phyloP scores from a whole-genome alignment of 2,113 vertebrate species.

The Hystrix cristata region DNA sequence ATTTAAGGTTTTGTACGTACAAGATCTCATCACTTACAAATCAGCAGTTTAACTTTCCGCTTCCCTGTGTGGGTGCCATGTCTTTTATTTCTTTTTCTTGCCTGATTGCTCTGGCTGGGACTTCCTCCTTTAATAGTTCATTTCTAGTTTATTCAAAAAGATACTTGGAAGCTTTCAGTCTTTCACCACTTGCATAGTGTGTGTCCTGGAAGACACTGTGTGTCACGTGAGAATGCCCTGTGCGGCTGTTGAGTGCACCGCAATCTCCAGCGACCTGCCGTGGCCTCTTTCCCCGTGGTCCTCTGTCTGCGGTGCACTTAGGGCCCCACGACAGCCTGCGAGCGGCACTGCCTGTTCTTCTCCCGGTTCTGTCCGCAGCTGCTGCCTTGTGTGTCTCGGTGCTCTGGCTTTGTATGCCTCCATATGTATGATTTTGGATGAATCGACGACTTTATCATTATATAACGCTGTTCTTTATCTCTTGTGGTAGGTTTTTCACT shows the following conservation, averaged over 20 bases:
- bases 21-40: not conserved
- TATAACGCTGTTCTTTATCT: not conserved
- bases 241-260: not conserved
- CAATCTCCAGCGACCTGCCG: not conserved
- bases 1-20: not conserved
- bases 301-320: not conserved
- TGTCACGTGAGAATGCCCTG: not conserved
- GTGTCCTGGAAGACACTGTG: not conserved
- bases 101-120: not conserved
- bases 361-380: not conserved
- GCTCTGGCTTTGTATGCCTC: not conserved
- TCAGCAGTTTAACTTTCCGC: not conserved
- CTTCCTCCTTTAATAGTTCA: not conserved
- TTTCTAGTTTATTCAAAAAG: not conserved
- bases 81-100: not conserved
- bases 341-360: rapidly evolving
- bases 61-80: not conserved
- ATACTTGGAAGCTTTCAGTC: not conserved
- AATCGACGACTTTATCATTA: too few species aligned
- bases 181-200: not conserved
- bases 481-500: not conserved
- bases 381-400: not conserved
- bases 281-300: not conserved
- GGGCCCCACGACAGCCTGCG: not conserved
- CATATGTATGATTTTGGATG: not conserved